Base-by-base conservation (phyloP, 2,797 vertebrate genomes). In the Coracias cyanogaster region DNA sequence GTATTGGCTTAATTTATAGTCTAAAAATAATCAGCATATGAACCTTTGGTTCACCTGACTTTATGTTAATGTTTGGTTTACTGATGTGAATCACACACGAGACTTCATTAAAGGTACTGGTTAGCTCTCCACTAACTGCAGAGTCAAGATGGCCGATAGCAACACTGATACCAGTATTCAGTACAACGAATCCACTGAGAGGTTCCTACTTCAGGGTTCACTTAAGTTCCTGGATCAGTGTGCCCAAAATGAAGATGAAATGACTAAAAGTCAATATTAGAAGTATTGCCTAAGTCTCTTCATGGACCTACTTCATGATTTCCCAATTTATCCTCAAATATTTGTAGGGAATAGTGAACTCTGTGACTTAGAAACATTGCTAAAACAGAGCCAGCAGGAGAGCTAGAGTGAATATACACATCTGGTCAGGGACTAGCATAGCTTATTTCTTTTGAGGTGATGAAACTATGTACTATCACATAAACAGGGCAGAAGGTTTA, bases 401-500 rank as follows among this genome's bases (percentile, higher is more conserved):
- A 31, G 25, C 17, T 8, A 73, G 60, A 70, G 55, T 33, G 89
- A 73, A 87, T 64, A 90, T 55, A 31, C 55, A 86, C 91, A 91
- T 95, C 93, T 96, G 95, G 87, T 69, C 69, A 77, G 8, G 39
- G 41, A 81, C 20, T 33, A 84, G 6, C 43, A 72, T 21, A 46
- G 85, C 39, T 91, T 93, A 66, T 93, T 95, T 94, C 91, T 93
- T 37, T 66, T 94, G 62, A 91, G 77, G 58, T 95, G 70, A 41
- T 79, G 76, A 70, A 96, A 54, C 57, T 77, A 57, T 80, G 66
- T 80, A 71, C 82, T 81, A 45, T 82, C 91, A 72, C 33, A 94
- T 94, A 97, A 95, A 88, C 76, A 93, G 15, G 55, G 37, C 25
- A 91, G 84, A 82, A 92, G 54, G 93, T 95, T 95, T 96, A 96